These are phyloP conservation scores for Penaeus vannamei DNA, from an alignment of 1,140 invertebrate genomes.

Conservation along the genomic window DNA sequence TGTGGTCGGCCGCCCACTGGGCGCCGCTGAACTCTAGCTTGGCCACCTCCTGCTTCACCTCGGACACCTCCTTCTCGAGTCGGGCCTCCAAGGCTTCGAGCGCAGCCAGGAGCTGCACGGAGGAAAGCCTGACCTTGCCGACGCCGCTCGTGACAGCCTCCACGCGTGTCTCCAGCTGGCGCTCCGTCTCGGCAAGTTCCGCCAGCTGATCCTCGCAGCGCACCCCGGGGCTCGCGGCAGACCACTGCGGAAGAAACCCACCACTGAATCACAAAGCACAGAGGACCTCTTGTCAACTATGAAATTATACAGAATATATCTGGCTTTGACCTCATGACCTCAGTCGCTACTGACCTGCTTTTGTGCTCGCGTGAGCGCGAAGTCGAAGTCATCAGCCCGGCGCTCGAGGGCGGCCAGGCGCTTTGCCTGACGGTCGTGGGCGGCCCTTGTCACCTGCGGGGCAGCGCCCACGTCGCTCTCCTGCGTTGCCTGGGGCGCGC, in stretches of 20 bases:
- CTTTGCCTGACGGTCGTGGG: background rate
- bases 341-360: constrained; percentile 21
- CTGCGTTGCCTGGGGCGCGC: background rate
- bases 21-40: constrained; percentile 52
- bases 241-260: constrained; percentile 10
- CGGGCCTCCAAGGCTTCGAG: constrained; percentile 48
- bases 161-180: constrained; percentile 41
- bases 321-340: no score
- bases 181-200: constrained; percentile 2
- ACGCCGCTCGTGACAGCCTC: constrained; percentile 35
- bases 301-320: no score
- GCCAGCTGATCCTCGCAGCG: constrained; percentile 19
- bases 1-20: constrained; percentile 10
- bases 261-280: no score
- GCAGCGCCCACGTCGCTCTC: background rate
- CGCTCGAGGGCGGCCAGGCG: constrained; percentile 8
- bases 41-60: constrained; percentile 57
- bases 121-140: constrained; percentile 45
- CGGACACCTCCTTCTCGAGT: constrained; percentile 45
- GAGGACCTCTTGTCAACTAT: no score
- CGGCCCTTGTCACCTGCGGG: background rate
- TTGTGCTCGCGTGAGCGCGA: constrained; percentile 33
- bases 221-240: background rate
- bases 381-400: constrained; percentile 22
- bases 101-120: constrained; percentile 39